Conservation (phyloP, 2,113 vertebrate species). For the Pedionomus torquatus region DNA sequence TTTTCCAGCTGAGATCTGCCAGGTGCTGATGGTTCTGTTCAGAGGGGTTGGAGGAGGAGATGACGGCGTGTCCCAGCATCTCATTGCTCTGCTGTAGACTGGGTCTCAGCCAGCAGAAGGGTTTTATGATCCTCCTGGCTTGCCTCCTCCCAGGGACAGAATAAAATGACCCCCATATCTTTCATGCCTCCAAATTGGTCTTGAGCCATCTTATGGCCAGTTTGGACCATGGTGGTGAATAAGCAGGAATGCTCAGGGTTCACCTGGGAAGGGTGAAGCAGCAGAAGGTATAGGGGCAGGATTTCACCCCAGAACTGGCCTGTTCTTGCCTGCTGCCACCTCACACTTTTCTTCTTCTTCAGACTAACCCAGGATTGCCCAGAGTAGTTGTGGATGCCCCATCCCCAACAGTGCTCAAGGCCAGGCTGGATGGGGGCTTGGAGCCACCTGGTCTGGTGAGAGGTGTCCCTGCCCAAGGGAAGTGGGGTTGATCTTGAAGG, state of each 20-base stretch:
- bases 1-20: neutral
- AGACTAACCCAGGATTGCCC: neutral
- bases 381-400: too few species aligned
- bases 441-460: too few species aligned
- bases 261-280: neutral
- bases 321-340: neutral
- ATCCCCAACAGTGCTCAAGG: too few species aligned
- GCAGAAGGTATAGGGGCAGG: fast-evolving
- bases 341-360: neutral
- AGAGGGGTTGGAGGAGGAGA: neutral
- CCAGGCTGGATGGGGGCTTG: too few species aligned
- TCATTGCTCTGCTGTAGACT: neutral
- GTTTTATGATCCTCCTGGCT: neutral
- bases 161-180: neutral
- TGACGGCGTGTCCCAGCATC: neutral
- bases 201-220: neutral
- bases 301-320: too few species aligned
- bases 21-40: neutral
- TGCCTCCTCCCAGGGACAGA: neutral
- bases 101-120: neutral
- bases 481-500: too few species aligned
- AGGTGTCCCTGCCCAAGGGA: too few species aligned
- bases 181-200: neutral
- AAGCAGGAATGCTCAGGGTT: neutral
- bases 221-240: neutral